Conservation (phyloP, 1,140 invertebrate species). For the Adelges cooleyi region DNA sequence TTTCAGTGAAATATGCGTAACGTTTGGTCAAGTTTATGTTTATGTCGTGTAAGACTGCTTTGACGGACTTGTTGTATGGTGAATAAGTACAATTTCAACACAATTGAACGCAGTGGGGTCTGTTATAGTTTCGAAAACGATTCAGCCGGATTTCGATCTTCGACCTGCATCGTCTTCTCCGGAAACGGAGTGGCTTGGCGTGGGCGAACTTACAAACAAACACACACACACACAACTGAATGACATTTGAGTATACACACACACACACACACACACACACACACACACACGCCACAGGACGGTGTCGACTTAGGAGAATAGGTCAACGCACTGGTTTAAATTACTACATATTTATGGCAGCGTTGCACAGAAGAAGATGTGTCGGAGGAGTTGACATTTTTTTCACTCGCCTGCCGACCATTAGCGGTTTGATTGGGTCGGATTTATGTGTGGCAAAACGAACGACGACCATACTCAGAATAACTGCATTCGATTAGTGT, state of each 20-base stretch:
- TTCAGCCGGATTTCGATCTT: not conserved
- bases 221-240: not conserved
- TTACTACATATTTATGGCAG: not conserved
- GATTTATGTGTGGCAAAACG: conserved; percentile 11
- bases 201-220: not conserved
- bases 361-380: too few relatives aligned
- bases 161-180: not conserved
- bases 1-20: too few relatives aligned
- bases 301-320: not conserved
- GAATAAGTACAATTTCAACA: too few relatives aligned
- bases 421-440: not conserved
- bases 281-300: not conserved
- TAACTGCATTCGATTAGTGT: conserved; percentile 6
- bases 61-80: too few relatives aligned
- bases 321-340: not conserved
- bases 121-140: too few relatives aligned
- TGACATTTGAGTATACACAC: not conserved
- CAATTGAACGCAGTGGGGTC: too few relatives aligned
- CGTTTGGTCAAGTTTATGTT: too few relatives aligned
- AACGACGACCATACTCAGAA: not conserved
- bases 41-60: too few relatives aligned
- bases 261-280: not conserved
- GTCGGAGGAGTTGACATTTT: too few relatives aligned
- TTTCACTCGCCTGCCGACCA: too few relatives aligned
- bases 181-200: conserved; percentile 5